Base-by-base conservation (phyloP, 1,140 invertebrate genomes). In the Pentalonia nigronervosa region DNA sequence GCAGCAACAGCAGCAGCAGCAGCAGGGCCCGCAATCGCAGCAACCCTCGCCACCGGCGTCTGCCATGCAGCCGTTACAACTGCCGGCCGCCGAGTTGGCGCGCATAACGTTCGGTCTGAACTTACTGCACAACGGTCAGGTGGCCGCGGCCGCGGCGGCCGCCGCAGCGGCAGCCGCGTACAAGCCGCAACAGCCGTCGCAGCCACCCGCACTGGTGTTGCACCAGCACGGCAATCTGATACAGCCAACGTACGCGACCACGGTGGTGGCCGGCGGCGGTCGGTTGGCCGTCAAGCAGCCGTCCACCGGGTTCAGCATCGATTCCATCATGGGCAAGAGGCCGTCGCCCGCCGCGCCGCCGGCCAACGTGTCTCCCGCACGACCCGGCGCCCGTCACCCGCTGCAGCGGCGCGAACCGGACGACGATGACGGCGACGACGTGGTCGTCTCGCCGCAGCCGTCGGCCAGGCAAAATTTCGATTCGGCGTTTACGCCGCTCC, bases 281-380 rank as follows among this genome's bases (percentile, higher is more conserved):
- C 76, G 93, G 76, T 30, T 88, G 50, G 86, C 45, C 0, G 90
- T 41, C 45, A 93, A 93, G 47, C 95, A 95, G 48, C 95, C 95
- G 94, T 95, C 95, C 89, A 94, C 95, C 48, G 96, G 95, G 93
- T 96, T 96, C 94, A 96, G 95, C 94, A 96, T 96, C 94, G 96
- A 96, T 93, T 95, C 96, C 0, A 95, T 96, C 11, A 96, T 96
- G 93, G 96, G 96, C 36, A 96, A 96, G 94, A 81, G 45, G 25
- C 9, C 91, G 30, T 50, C 94, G 34, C 76, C 87, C 90, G 21
- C 56, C 87, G 11, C 56, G 23, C 48, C 93, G 83, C 20, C 93
- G 81, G 36, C 17, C 84, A 45, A 25, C 50, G 9, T 36, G 11
- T 60, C 41, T 9, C 67, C 86, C 9, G 50, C 34, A 7, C 48